A percentile compares a stretch with the other conserved stretches of the same genome.
Evolutionary conservation across 1,140 invertebrate species (phyloP).

Genomic region (Sitobion miscanthi): DNA sequence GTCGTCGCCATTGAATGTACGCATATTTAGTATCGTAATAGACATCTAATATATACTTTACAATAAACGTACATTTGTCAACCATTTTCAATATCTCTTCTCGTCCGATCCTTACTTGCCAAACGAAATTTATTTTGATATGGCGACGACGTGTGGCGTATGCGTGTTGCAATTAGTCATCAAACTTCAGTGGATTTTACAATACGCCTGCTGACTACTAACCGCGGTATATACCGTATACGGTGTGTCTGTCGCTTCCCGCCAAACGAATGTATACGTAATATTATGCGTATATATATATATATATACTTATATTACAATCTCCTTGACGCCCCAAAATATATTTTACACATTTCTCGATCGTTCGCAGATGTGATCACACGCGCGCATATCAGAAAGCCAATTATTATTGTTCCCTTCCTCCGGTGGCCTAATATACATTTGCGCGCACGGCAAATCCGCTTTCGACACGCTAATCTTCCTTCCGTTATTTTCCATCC

Average conservation of each 20-base stretch:
- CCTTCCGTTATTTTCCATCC: not conserved
- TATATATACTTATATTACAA: not conserved
- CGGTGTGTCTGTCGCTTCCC: not conserved
- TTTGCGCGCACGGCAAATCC: not conserved
- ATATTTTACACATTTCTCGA: not conserved
- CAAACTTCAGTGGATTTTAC: not conserved
- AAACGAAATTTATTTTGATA: not conserved
- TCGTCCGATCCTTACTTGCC: not conserved
- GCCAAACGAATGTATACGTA: not conserved
- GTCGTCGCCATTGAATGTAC: too few species aligned
- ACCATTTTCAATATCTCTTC: not conserved
- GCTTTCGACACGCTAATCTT: constrained; percentile 38
- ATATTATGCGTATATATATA: not conserved
- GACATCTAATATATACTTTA: too few species aligned
- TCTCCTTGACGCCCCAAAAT: constrained; percentile 29
- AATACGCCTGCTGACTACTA: not conserved
- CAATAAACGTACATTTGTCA: too few species aligned
- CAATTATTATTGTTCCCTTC: constrained; percentile 8
- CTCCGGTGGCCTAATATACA: not conserved
- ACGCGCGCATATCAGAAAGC: not conserved
- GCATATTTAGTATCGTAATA: too few species aligned
- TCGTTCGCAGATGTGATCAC: constrained; percentile 30
- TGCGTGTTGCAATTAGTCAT: not conserved
- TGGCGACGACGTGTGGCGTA: too few species aligned
- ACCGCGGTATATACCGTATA: not conserved